These are phyloP conservation scores for Lutraria rhynchaena DNA, from an alignment of 1,140 invertebrate genomes.

Conservation along the genomic window DNA sequence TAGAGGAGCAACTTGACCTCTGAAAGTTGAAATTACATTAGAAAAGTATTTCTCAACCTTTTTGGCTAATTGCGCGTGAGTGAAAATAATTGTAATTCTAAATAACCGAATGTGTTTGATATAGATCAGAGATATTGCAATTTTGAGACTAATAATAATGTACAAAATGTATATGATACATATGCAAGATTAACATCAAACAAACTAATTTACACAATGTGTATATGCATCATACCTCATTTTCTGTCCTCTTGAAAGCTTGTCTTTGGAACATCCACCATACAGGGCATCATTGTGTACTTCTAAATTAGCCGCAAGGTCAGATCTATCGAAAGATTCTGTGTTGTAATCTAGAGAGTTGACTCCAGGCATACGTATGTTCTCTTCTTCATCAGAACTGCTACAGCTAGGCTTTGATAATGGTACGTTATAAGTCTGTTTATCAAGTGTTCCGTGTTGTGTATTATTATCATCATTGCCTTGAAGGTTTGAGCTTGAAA, in stretches of 20 bases:
- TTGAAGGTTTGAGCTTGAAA: constrained; percentile 70
- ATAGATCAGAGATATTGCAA: too few species aligned
- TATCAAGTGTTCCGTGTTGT: constrained; percentile 73
- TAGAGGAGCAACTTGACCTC: too few species aligned
- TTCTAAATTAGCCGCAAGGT: constrained; percentile 23
- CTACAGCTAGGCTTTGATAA: constrained; percentile 32
- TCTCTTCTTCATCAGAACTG: constrained; percentile 64
- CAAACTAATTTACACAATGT: too few species aligned
- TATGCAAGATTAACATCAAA: too few species aligned
- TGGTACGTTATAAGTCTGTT: constrained; percentile 63
- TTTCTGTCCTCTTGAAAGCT: constrained; percentile 35
- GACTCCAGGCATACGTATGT: constrained; percentile 21
- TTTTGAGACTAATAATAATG: too few species aligned
- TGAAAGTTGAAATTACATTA: too few species aligned
- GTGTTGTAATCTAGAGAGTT: background rate
- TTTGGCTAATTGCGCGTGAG: too few species aligned
- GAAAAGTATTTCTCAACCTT: too few species aligned
- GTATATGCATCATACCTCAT: constrained; percentile 40
- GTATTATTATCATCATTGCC: constrained; percentile 72
- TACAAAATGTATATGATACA: too few species aligned
- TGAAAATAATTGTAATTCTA: too few species aligned
- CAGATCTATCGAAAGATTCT: background rate
- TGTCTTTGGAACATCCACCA: constrained; percentile 55
- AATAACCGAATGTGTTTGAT: too few species aligned
- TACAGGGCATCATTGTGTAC: constrained; percentile 3